These are phyloP conservation scores for Alouatta palliata DNA, from an alignment of 2,113 vertebrate genomes.

Conservation along the genomic window DNA sequence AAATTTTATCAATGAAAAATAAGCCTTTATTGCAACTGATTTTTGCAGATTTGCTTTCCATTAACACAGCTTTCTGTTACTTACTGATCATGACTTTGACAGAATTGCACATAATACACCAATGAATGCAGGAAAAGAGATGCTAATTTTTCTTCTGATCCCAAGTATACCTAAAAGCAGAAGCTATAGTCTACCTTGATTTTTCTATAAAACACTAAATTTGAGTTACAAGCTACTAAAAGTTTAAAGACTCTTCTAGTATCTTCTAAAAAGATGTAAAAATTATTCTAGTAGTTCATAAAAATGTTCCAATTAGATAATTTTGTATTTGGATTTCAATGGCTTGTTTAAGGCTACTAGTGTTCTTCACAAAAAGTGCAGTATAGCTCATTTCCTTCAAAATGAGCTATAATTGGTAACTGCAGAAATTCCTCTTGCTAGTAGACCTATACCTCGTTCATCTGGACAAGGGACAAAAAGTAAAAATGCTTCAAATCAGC, in stretches of 20 bases:
- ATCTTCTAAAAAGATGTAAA: slow-evolving; percentile 15
- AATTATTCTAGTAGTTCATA: slow-evolving; percentile 18
- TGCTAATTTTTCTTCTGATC: not conserved
- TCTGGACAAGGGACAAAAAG: slow-evolving; percentile 29
- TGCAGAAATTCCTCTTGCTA: slow-evolving; percentile 4
- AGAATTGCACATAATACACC: not conserved
- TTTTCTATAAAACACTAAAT: slow-evolving; percentile 2
- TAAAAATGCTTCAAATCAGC: slow-evolving; percentile 29
- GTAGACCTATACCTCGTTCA: slow-evolving; percentile 14
- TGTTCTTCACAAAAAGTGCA: slow-evolving; percentile 7
- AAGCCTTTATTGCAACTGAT: not conserved
- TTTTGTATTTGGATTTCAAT: slow-evolving; percentile 45
- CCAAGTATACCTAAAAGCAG: slow-evolving; percentile 28
- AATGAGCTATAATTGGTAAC: slow-evolving; percentile 4
- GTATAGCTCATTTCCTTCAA: slow-evolving; percentile 24
- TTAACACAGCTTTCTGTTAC: not conserved
- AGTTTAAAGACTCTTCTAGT: slow-evolving; percentile 10
- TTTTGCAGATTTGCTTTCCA: slow-evolving; percentile 21
- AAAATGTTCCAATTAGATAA: slow-evolving; percentile 1
- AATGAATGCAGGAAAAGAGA: not conserved
- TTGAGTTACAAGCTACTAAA: not conserved
- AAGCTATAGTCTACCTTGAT: not conserved
- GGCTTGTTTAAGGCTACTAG: not conserved
- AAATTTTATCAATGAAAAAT: not conserved
- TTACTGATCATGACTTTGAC: not conserved